A percentile compares a stretch with the other conserved stretches of the same genome.
Conservation (phyloP, 2,113 vertebrate genomes). For the Tylochromis polylepis region DNA sequence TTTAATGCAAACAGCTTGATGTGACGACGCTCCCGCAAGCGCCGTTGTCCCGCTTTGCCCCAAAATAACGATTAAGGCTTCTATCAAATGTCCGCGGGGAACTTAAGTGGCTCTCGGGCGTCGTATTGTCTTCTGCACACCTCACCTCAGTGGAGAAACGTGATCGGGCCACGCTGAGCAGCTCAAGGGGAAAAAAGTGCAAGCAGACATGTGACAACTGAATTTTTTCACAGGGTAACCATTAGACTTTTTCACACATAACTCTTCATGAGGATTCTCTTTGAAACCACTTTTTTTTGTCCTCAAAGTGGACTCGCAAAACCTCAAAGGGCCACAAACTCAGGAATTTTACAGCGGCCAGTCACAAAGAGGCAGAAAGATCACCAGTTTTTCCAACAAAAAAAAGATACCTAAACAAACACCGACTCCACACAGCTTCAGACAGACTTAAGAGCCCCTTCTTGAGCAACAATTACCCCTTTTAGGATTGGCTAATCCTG, state of each 20-base stretch:
- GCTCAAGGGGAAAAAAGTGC: not conserved
- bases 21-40: constrained; percentile 29
- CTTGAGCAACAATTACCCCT: constrained; percentile 59
- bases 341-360: not conserved
- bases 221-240: constrained; percentile 50
- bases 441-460: not conserved
- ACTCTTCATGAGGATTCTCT: not conserved
- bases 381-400: not conserved
- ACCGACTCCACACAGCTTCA: constrained; percentile 29
- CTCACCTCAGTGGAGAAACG: constrained; percentile 47
- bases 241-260: constrained; percentile 61
- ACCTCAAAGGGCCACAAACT: constrained; percentile 27
- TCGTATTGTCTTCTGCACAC: constrained; percentile 32
- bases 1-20: not conserved
- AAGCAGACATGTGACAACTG: constrained; percentile 7
- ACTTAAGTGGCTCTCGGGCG: constrained; percentile 55
- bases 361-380: constrained; percentile 8
- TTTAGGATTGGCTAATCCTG: constrained; percentile 71
- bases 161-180: constrained; percentile 27
- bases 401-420: constrained; percentile 52
- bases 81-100: constrained; percentile 61
- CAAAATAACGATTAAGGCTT: constrained; percentile 69
- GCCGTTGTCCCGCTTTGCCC: constrained; percentile 58
- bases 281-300: constrained; percentile 1
- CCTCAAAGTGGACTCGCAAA: not conserved